A percentile compares a stretch with the other conserved stretches of the same genome.
These are phyloP conservation scores for Camelus dromedarius DNA, from an alignment of 2,113 vertebrate species.

Conservation along the genomic window DNA sequence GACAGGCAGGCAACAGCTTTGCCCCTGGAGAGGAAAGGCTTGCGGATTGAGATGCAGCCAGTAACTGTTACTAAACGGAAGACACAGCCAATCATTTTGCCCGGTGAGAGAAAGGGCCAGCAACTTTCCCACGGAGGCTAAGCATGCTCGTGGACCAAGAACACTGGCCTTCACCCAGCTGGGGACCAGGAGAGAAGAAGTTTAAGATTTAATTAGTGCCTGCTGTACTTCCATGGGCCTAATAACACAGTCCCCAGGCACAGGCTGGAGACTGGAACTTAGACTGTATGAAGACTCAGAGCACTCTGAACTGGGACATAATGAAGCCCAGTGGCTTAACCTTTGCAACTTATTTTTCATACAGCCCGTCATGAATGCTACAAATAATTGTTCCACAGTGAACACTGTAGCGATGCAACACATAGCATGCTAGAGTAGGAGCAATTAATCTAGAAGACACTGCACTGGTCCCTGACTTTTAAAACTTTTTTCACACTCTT, in stretches of 20 bases:
- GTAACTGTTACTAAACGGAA: constrained; percentile 62
- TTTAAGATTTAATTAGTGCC: constrained; percentile 71
- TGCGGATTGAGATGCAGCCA: constrained; percentile 59
- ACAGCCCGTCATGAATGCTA: neutral
- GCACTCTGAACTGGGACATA: neutral
- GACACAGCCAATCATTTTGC: constrained; percentile 58
- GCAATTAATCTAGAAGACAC: neutral
- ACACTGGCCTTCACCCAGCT: constrained; percentile 45
- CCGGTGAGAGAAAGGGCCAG: constrained; percentile 55
- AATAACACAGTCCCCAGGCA: neutral
- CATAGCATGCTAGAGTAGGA: neutral
- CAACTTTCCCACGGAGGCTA: constrained; percentile 50
- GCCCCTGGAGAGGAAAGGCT: constrained; percentile 74
- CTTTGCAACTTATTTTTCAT: neutral
- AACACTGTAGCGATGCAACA: neutral
- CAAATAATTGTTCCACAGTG: neutral
- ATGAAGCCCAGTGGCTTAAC: neutral
- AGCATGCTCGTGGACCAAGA: neutral
- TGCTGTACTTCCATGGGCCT: neutral
- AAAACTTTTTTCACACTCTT: neutral
- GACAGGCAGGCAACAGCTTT: constrained; percentile 71
- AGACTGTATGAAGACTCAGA: neutral
- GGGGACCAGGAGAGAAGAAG: constrained; percentile 26
- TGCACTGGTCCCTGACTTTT: neutral
- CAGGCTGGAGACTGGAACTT: neutral